Base-by-base conservation (phyloP, 2,888 invertebrate genomes). In the Acanthosepion pharaonis region DNA sequence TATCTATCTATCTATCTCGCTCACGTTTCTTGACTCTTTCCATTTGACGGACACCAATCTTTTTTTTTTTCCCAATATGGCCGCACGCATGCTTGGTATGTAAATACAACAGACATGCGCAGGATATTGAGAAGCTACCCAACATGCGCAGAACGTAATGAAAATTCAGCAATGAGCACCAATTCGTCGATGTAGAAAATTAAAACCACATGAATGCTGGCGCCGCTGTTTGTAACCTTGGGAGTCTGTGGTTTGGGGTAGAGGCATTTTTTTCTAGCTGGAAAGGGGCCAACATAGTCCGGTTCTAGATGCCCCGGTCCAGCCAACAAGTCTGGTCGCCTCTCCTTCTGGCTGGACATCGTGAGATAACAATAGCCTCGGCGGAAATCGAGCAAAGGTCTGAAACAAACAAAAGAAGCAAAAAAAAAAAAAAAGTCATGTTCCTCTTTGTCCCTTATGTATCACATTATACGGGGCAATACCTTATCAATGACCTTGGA, bases 201-300 rank as follows among this genome's bases (percentile, higher is more conserved):
- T 78, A 78, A 78, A 78, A 78, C 78, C 78, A 78, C 78, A 78
- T 78, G 78, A 78, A 78, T 78, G n/a, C 78, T 78, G 78, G 78
- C 78, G 78, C 78, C 78, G 78, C 33, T 33, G 78, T 78, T 78
- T 78, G 78, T 78, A 78, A 78, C 78, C 78, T 78, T 78, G n/a
- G 78, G 78, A n/a, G 78, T 78, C n/a, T 78, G 78, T 78, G n/a
- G 78, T 78, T 78, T 11, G 78, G 78, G 78, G 15, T n/a, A 78
- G n/a, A 33, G 78, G n/a, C 11, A 28, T 64, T 28, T 64, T 78
- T n/a, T 15, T 78, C 78, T 78, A 23, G n/a, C n/a, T 78, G 78
- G 78, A 78, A n/a, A 78, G 78, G 78, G 78, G 78, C 78, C 78
- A 78, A 78, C n/a, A n/a, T 78, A 78, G 78, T 78, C 78, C 78